Evolutionary conservation across 2,113 vertebrate species (phyloP).

Genomic region (Percina caprodes): DNA sequence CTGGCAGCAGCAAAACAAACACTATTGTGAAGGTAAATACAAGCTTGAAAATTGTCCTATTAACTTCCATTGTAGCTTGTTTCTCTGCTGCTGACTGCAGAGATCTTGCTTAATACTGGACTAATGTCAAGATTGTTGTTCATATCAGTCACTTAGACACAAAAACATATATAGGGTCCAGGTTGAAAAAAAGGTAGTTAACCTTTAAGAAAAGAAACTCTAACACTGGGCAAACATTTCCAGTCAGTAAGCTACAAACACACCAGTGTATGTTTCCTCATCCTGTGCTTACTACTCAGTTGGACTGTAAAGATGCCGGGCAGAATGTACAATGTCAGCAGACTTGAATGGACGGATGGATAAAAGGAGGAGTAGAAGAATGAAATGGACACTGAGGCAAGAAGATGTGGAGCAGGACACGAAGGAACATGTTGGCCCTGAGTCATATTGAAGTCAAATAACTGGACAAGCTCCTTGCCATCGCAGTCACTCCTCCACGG

Average conservation of each 20-base stretch:
- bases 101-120: no score
- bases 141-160: no score
- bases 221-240: conserved; percentile 34
- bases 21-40: no score
- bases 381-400: background rate
- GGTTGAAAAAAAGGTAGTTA: no score
- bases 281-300: conserved; percentile 17
- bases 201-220: background rate
- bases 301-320: background rate
- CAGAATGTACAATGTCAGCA: background rate
- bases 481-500: background rate
- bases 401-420: background rate
- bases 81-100: no score
- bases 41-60: no score
- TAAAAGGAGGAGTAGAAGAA: background rate
- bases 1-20: no score
- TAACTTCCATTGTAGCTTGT: no score
- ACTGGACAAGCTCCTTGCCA: background rate
- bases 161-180: no score
- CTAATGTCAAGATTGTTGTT: no score
- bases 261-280: background rate
- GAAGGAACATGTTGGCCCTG: background rate
- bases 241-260: conserved; percentile 27
- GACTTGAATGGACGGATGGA: background rate
- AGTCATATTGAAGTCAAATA: background rate